phyloP scores from a whole-genome alignment of 2,113 vertebrate genomes.

The Nerophis lumbriciformis region DNA sequence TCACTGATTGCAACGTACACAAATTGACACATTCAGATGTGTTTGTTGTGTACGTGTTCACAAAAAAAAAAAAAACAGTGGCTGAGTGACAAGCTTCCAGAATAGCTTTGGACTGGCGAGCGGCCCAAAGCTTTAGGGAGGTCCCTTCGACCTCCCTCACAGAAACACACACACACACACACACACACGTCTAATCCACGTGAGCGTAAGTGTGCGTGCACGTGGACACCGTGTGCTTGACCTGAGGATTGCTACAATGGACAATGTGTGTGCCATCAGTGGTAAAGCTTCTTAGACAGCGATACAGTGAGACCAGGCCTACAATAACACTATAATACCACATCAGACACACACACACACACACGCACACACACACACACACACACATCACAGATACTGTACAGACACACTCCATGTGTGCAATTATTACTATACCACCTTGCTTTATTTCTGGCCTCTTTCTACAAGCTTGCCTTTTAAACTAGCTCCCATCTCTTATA shows the following conservation, averaged over 20 bases:
- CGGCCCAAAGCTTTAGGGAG: slow-evolving; percentile 54
- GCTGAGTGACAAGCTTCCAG: slow-evolving; percentile 33
- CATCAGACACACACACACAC: slow-evolving; percentile 55
- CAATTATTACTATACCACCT: background rate
- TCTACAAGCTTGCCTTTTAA: too few relatives aligned
- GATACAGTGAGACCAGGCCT: slow-evolving; percentile 59
- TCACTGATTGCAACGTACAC: too few relatives aligned
- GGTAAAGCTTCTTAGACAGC: slow-evolving; percentile 60
- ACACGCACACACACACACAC: slow-evolving; percentile 60
- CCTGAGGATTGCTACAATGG: slow-evolving; percentile 52
- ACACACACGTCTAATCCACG: slow-evolving; percentile 40
- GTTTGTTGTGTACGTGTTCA: slow-evolving; percentile 6
- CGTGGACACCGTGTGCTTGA: slow-evolving; percentile 49
- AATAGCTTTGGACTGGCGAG: slow-evolving; percentile 46
- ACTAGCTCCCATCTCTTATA: too few relatives aligned
- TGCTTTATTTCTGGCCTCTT: background rate
- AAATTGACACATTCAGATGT: background rate
- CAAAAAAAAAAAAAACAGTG: background rate
- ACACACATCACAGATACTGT: slow-evolving; percentile 17
- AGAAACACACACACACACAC: background rate
- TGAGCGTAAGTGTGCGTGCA: slow-evolving; percentile 8
- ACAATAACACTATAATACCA: slow-evolving; percentile 67
- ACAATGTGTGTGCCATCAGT: slow-evolving; percentile 40
- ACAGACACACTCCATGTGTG: slow-evolving; percentile 12
- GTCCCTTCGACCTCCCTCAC: slow-evolving; percentile 48